Evolutionary conservation across 2,113 vertebrate species (phyloP), one percentile per base, ranked within the genome.

Genomic region (Cryptotis parvus): DNA sequence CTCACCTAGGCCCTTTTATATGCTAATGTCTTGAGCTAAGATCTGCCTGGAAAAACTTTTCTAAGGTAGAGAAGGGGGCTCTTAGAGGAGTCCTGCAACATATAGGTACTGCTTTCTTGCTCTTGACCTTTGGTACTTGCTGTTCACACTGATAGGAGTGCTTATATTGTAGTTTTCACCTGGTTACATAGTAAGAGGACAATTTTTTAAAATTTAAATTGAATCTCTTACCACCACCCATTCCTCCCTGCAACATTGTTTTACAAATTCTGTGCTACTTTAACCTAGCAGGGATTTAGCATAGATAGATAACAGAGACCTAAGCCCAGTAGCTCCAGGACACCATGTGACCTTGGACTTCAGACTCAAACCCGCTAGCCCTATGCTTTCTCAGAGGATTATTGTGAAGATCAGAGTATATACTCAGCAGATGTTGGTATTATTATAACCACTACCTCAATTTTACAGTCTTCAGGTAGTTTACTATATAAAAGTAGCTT

Each of bases 341-440:
- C 49, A 1, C 45, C 66, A 0, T 2, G 7, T 79, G 52, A 79
- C 55, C 66, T 29, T 52, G 78, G 14, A 39, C 12, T 74, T 43
- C 31, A 33, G 29, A 69, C 12, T 29, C 27, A 14, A 45, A 29
- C n/a, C 76, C 70, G 69, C 41, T 18, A 83, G 33, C 43, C 20
- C n/a, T 29, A 18, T 3, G 9, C 43, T 91, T 92, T 75, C 55
- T 55, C 0, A 0, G 11, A 41, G n/a, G 12, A 7, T 74, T 49
- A 27, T 29, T 77, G 11, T 31, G 31, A 91, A 89, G 39, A 65
- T 86, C 45, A 18, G 29, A 77, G 29, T n/a, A 6, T 55, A 37
- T 79, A 75, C 83, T 91, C 24, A 65, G 83, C 37, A 74, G 93
- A 86, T 72, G 41, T 74, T 80, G 72, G n/a, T 87, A 33, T 83